Base-by-base conservation (phyloP, 1,140 invertebrate genomes). In the Neodiprion lecontei region DNA sequence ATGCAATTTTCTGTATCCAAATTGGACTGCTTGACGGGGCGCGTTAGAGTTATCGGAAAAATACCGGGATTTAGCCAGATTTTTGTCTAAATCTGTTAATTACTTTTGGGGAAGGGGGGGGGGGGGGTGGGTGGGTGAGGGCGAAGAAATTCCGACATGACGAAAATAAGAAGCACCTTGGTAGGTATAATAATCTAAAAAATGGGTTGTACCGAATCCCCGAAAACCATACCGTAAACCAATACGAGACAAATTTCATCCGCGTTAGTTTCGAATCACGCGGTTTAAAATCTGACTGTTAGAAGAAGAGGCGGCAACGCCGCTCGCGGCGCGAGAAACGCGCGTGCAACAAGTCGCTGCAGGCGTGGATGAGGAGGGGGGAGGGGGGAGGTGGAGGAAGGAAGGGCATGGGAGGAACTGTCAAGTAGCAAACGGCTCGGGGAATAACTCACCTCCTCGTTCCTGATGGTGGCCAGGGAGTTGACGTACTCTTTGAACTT, bases 401-500 rank as follows among this genome's bases (percentile, higher is more conserved):
- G 28, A 40, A 5, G 2, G 28, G 28, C 28, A 17, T 61, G 53
- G 11, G 53, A 14, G 4, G 7, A 17, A 61, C 53, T 61, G 53
- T 61, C 53, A 61, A 61, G n/a, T 9, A 9, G 28, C 5, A 40
- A 40, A 40, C 28, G 28, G 28, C 28, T 5, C 28, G 53, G 71
- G 49, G 72, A 47, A 72, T 11, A 74, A 83, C 85, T 75, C 76
- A 89, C 87, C 84, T 92, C 92, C 83, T 94, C 92, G 78, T 91
- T 92, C 84, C 93, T 96, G 69, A 98, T 96, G 9, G 92, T 94
- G 4, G 96, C 95, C 76, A 98, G 88, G 50, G 91, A 91, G 84
- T 98, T 98, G 4, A 98, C 95, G 87, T 95, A 96, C 75, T 96
- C 94, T 89, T 97, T 97, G 84, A 98, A 98, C 78, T 93, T 92